A percentile compares a stretch with the other conserved stretches of the same genome.
These are phyloP conservation scores for Thera obeliscata DNA, from an alignment of 2,888 invertebrate species.

Conservation along the genomic window DNA sequence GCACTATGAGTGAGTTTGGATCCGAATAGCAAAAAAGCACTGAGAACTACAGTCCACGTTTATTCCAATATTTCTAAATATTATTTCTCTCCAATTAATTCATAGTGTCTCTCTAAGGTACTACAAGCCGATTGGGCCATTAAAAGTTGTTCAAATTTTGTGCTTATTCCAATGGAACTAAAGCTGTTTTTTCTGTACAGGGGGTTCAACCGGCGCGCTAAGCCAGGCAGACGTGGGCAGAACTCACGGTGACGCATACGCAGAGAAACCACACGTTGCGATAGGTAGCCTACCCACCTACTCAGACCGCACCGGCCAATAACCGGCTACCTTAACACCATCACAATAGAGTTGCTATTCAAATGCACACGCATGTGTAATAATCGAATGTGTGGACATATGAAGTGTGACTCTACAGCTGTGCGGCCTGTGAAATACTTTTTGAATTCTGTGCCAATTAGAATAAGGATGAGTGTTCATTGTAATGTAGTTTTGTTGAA, in stretches of 20 bases:
- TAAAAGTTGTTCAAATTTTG: not conserved
- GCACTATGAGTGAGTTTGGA: no score
- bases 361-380: slow-evolving; percentile 7
- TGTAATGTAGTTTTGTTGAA: slow-evolving; percentile 19
- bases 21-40: no score
- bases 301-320: slow-evolving; percentile 35
- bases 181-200: slow-evolving; percentile 46
- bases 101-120: no score
- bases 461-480: slow-evolving; percentile 34
- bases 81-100: no score
- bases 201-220: slow-evolving; percentile 79
- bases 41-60: no score
- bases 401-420: slow-evolving; percentile 11
- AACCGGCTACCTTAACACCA: slow-evolving; percentile 32
- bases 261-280: slow-evolving; percentile 59
- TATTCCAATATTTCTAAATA: no score
- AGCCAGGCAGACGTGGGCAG: slow-evolving; percentile 73
- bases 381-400: slow-evolving; percentile 3
- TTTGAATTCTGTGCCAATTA: slow-evolving; percentile 37
- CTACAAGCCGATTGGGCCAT: no score
- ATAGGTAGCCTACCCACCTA: slow-evolving; percentile 52
- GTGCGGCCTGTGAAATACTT: slow-evolving; percentile 35
- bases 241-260: slow-evolving; percentile 50
- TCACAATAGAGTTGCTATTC: slow-evolving; percentile 19
- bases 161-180: not conserved